Percentiles rank a stretch among this genome's conserved stretches.
These are phyloP conservation scores for Macrotrachela quadricornifera DNA, from an alignment of 1,140 invertebrate species.

Conservation along the genomic window DNA sequence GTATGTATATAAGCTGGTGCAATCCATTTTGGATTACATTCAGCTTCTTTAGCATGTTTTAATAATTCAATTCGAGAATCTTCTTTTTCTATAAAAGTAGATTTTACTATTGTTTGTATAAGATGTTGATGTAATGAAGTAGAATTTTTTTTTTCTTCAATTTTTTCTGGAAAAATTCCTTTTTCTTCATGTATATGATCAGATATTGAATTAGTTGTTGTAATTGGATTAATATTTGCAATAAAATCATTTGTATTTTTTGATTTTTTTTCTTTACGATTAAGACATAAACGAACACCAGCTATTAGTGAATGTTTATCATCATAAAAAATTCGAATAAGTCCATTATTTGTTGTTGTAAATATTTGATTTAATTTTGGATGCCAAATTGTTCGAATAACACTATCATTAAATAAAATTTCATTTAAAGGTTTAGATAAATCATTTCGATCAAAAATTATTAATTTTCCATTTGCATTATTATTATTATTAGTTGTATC, in stretches of 20 bases:
- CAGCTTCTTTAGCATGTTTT: conserved; percentile 82
- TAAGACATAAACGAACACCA: conserved; percentile 48
- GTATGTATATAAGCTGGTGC: conserved; percentile 59
- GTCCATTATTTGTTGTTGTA: conserved; percentile 69
- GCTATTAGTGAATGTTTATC: conserved; percentile 45
- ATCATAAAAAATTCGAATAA: conserved; percentile 72
- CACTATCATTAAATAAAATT: conserved; percentile 18
- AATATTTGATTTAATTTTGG: conserved; percentile 89
- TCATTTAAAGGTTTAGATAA: too few relatives aligned
- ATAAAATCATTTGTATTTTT: conserved; percentile 41
- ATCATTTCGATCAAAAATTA: too few relatives aligned
- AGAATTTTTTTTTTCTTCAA: conserved; percentile 39
- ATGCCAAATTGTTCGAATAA: conserved; percentile 80
- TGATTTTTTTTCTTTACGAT: conserved; percentile 47
- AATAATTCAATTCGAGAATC: conserved; percentile 87
- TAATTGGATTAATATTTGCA: conserved; percentile 46
- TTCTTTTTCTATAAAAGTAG: conserved; percentile 44
- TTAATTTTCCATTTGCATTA: conserved; percentile 40
- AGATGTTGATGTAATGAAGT: conserved; percentile 79
- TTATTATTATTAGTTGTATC: conserved; percentile 22
- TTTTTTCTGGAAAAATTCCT: background rate
- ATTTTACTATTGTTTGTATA: conserved; percentile 32
- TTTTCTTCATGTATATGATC: background rate
- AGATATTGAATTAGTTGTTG: conserved; percentile 27
- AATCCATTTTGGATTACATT: conserved; percentile 88